Evolutionary conservation across 2,113 vertebrate genomes (phyloP).

Genomic region (Anoplopoma fimbria): DNA sequence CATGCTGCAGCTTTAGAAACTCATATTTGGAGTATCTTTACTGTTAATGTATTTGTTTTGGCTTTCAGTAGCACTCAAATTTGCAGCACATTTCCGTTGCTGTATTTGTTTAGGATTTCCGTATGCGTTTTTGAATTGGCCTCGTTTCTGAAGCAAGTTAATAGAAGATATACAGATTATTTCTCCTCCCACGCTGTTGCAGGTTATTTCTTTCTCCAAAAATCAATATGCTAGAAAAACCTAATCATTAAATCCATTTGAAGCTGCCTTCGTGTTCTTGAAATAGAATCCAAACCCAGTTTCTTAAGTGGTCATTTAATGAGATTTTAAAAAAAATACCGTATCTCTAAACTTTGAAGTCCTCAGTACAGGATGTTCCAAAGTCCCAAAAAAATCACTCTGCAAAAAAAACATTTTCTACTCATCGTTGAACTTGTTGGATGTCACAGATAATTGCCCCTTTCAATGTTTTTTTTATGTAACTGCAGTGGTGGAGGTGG

Average conservation of each 20-base stretch:
- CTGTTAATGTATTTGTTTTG: too few species aligned
- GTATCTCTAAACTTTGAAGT: not conserved
- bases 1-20: too few species aligned
- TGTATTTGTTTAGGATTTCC: too few species aligned
- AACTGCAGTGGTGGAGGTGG: slow-evolving; percentile 61
- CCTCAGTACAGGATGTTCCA: not conserved
- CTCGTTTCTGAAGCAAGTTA: not conserved
- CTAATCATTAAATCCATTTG: not conserved
- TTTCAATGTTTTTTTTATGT: slow-evolving; percentile 54
- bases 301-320: not conserved
- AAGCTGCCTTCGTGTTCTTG: not conserved
- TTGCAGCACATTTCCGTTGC: too few species aligned
- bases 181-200: not conserved
- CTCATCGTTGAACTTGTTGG: slow-evolving; percentile 23
- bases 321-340: not conserved
- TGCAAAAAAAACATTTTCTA: slow-evolving; percentile 11
- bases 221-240: not conserved
- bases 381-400: not conserved
- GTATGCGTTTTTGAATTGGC: too few species aligned
- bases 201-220: not conserved
- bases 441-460: slow-evolving; percentile 51
- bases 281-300: not conserved
- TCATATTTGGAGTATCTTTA: too few species aligned
- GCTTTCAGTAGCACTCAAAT: too few species aligned
- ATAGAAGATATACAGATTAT: not conserved